phyloP scores from a whole-genome alignment of 2,797 vertebrate species.

The Lindbergichthys nudifrons region DNA sequence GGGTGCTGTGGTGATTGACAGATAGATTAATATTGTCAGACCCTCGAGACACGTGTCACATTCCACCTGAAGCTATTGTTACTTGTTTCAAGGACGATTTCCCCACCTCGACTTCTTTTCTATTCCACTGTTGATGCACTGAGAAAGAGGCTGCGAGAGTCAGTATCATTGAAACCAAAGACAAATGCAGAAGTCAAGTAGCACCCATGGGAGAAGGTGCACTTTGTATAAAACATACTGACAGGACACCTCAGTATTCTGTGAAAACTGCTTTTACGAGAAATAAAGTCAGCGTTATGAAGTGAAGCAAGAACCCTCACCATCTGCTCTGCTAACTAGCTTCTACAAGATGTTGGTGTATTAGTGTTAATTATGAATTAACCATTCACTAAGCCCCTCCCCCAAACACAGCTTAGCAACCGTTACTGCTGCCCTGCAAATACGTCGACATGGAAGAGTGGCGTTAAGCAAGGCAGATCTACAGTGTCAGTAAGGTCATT shows the following conservation, averaged over 20 bases:
- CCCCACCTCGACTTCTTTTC: constrained; percentile 47
- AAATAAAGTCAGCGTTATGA: not conserved
- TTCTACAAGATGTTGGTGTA: constrained; percentile 14
- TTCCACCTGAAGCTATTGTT: constrained; percentile 85
- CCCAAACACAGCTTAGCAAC: constrained; percentile 1
- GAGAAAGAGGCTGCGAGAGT: constrained; percentile 52
- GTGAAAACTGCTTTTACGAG: constrained; percentile 6
- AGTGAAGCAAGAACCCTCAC: constrained; percentile 6
- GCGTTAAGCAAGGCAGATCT: not conserved
- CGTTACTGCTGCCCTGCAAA: constrained; percentile 9
- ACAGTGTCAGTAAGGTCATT: not conserved
- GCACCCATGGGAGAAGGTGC: constrained; percentile 34
- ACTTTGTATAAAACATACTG: constrained; percentile 37
- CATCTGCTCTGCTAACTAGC: constrained; percentile 16
- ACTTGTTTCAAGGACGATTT: constrained; percentile 90
- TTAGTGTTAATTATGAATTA: constrained; percentile 12
- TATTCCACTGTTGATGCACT: constrained; percentile 40
- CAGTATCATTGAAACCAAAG: constrained; percentile 41
- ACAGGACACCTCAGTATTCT: constrained; percentile 22
- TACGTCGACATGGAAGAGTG: not conserved
- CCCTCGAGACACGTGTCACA: constrained; percentile 88
- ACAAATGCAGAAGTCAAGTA: constrained; percentile 26
- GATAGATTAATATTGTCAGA: constrained; percentile 95
- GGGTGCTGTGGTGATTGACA: constrained; percentile 86
- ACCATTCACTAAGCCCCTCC: not conserved